Evolutionary conservation across 2,113 vertebrate genomes (phyloP), one percentile per base, ranked within the genome.

Genomic region (Nothoprocta pentlandii): DNA sequence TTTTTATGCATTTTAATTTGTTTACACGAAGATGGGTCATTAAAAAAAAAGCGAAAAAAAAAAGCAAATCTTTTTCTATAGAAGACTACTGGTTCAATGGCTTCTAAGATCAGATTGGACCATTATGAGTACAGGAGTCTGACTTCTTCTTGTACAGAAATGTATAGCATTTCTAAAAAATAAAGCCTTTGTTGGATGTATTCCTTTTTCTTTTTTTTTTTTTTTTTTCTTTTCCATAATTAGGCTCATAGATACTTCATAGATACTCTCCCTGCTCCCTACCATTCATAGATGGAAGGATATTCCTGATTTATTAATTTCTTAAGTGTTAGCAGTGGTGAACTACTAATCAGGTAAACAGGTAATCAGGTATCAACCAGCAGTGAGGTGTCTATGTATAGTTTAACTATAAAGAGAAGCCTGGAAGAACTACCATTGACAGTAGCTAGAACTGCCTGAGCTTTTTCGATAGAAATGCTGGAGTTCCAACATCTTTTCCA

Each of bases 281-380:
- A 4, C 9, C 34, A 23, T 0, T 0, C 19, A 21, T 16, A 56
- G n/a, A 12, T 9, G 7, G n/a, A 80, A 56, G 3, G 4, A 76
- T 46, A 51, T 32, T 67, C 20, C 9, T 44, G 25, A 67, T 74
- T 58, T 87, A 6, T 8, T 34, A 58, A 58, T 32, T 58, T 58
- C 15, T 58, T 16, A 53, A 58, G 3, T 10, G 59, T 71, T 10
- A 51, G 4, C 14, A 12, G 1, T 42, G 12, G 13, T 5, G 17
- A 66, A 10, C 32, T 54, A 36, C 15, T 5, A 58, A 58, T 25
- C 28, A 58, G 15, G 6, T 39, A 62, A 34, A 34, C 34, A 34
- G 34, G 34, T 5, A 58, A 58, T 25, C 28, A 58, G 15, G 6
- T 39, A 62, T 6, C 10, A 36, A 30, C 12, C 9, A 34, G 44